Evolutionary conservation across 2,797 vertebrate genomes (phyloP), one percentile per base, ranked within the genome.

Genomic region (Myotis myotis): DNA sequence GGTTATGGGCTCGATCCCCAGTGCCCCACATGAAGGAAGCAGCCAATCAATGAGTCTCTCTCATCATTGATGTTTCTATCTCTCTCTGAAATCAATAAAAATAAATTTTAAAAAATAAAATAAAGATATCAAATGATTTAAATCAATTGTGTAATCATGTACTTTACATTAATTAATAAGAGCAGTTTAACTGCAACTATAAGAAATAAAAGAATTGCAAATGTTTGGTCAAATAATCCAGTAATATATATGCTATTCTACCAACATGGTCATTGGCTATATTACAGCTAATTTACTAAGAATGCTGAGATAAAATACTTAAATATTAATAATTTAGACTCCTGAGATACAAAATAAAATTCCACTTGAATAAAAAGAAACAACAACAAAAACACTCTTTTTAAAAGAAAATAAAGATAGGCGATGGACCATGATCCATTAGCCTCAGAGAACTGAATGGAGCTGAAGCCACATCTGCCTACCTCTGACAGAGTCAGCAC

Each of bases 341-440:
- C 1, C 10, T 89, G 19, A 87, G 83, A 55, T 90, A 8, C 90
- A 94, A 95, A 68, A 57, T 66, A 68, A 94, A 89, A 87, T 68
- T 3, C 2, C 16, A 62, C 23, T 16, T n/a, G 8, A 85, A 70
- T 57, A 7, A 85, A 75, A 30, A 82, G 51, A 51, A 28, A 41
- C 57, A 20, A 55, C 22, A 20, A 41, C 41, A 68, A 22, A 53
- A 53, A 76, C 36, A 51, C 20, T 20, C 4, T 60, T 91, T 68
- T 33, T 16, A 53, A 94, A n/a, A 66, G 3, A 91, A 47, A 80
- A 41, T 62, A 15, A 60, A 6, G 6, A 76, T 13, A 82, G 30
- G 10, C 7, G 30, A 15, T 6, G 25, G 51, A 87, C 15, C 0
- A 60, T 71, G 20, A 84, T 30, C 22, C 7, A 3, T 3, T 7